Evolutionary conservation across 2,888 invertebrate genomes (phyloP).

Genomic region (Helleia helle): DNA sequence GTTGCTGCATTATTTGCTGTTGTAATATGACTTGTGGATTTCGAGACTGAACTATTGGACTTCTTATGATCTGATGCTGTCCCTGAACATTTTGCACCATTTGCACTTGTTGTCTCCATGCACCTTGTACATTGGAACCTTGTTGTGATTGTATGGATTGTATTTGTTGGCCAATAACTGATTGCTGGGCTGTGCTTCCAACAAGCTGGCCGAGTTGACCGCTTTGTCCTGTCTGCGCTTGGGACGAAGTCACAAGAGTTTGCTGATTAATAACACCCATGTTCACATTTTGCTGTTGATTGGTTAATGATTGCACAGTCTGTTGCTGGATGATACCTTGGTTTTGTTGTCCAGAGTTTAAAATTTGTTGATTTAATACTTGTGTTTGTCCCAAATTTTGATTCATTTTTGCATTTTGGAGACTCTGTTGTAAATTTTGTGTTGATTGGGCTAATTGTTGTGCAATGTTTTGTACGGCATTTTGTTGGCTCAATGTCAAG

Average conservation of each 20-base stretch:
- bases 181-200: constrained; percentile 47
- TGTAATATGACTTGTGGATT: constrained; percentile 67
- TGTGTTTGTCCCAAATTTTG: constrained; percentile 57
- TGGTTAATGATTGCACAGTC: constrained; percentile 53
- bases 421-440: constrained; percentile 48
- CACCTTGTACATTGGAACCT: constrained; percentile 44
- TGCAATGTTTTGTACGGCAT: constrained; percentile 61
- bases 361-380: constrained; percentile 58
- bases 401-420: constrained; percentile 64
- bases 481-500: constrained; percentile 57
- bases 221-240: constrained; percentile 45
- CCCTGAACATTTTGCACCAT: constrained; percentile 70
- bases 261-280: constrained; percentile 60
- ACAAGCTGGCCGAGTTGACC: constrained; percentile 65
- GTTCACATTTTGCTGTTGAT: constrained; percentile 60
- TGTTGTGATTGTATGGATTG: constrained; percentile 64
- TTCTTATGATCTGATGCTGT: constrained; percentile 65
- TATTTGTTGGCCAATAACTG: constrained; percentile 62
- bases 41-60: constrained; percentile 59
- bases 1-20: constrained; percentile 72
- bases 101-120: constrained; percentile 68
- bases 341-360: constrained; percentile 66
- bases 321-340: constrained; percentile 60
- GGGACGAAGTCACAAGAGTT: constrained; percentile 52
- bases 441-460: constrained; percentile 62